Base-by-base conservation (phyloP, 2,888 invertebrate genomes). In the Chrysopilus asiliformis region DNA sequence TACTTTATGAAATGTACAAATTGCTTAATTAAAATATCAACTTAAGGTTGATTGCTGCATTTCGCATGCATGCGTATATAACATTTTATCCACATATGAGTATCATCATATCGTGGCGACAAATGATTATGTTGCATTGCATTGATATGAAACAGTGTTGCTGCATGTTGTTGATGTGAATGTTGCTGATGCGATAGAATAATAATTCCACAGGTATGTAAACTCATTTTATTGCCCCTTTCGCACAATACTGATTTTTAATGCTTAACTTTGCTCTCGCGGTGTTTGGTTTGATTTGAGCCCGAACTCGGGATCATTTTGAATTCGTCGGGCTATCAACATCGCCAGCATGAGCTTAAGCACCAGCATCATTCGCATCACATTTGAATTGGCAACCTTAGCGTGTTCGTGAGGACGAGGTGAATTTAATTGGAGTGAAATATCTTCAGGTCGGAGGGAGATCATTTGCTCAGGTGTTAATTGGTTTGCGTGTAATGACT, bases 1-100 rank as follows among this genome's bases (percentile, higher is more conserved):
- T 22, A 22, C 22, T 22, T 40, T 41, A 36, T 41, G 43, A 45
- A 43, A 43, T 44, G 31, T 40, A 48, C 46, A 48, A 48, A 48
- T 48, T 46, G 44, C 44, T 47, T 45, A 48, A 48, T 48, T 47
- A 48, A 48, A 48, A 47, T 44, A 48, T 47, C 47, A 48, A 43
- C 43, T 38, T n/a, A n/a, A 20, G 32, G 34, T 37, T 32, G 32
- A 37, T 37, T 37, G 36, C n/a, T n/a, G n/a, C n/a, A n/a, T n/a
- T n/a, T n/a, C 31, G 26, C 32, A 37, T 37, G 36, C 36, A 27
- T 37, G 26, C 32, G n/a, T n/a, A n/a, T n/a, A n/a, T n/a, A n/a
- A n/a, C n/a, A n/a, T n/a, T n/a, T n/a, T n/a, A n/a, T n/a, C n/a
- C n/a, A n/a, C n/a, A n/a, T n/a, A n/a, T n/a, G n/a, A n/a, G n/a